Conservation (phyloP, 2,888 invertebrate species). For the Plebejus argus region DNA sequence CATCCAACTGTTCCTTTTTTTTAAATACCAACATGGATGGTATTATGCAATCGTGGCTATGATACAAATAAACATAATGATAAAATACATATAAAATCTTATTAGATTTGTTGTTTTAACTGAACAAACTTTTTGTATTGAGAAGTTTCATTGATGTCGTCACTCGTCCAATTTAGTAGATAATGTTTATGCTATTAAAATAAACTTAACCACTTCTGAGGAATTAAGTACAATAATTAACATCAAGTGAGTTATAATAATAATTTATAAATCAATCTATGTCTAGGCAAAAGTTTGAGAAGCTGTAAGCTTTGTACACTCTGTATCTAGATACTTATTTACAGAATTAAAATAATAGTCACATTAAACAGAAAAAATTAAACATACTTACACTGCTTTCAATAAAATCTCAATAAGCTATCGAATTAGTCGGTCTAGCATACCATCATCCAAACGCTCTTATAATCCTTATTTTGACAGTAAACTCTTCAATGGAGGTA, state of each 20-base stretch:
- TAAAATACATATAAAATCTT: background rate
- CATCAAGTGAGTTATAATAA: too few relatives aligned
- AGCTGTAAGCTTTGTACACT: too few relatives aligned
- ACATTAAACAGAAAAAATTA: too few relatives aligned
- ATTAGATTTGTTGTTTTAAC: background rate
- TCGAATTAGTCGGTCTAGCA: constrained; percentile 45
- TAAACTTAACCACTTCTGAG: too few relatives aligned
- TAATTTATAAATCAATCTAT: too few relatives aligned
- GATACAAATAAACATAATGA: background rate
- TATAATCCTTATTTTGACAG: constrained; percentile 81
- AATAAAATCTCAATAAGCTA: background rate
- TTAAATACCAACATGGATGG: constrained; percentile 63
- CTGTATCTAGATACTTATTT: too few relatives aligned
- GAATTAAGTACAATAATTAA: too few relatives aligned
- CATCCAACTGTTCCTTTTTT: constrained; percentile 57
- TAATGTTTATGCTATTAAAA: too few relatives aligned
- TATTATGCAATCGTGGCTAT: constrained; percentile 49
- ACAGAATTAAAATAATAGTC: too few relatives aligned
- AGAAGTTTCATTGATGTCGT: too few relatives aligned
- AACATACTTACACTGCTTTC: background rate
- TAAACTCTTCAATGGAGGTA: constrained; percentile 72
- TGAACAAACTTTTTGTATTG: too few relatives aligned
- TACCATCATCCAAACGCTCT: constrained; percentile 68
- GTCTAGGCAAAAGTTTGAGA: too few relatives aligned
- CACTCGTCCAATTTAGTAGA: background rate